These are phyloP conservation scores for Pandemis cinnamomeana DNA, from an alignment of 2,888 invertebrate genomes.

Conservation along the genomic window DNA sequence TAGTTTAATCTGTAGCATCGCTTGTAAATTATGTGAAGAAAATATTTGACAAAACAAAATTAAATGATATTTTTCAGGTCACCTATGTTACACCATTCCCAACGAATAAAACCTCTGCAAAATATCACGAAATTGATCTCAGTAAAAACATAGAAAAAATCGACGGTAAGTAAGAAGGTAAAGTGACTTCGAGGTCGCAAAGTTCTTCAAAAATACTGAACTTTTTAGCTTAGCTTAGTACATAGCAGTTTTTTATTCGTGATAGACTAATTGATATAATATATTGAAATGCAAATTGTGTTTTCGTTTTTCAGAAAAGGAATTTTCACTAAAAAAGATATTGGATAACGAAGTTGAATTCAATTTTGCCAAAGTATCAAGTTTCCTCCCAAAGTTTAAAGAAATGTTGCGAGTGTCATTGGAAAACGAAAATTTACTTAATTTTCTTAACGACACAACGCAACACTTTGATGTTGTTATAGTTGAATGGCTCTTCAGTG, in stretches of 20 bases:
- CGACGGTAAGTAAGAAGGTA: constrained; percentile 46
- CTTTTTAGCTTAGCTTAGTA: too few species aligned
- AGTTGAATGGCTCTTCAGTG: constrained; percentile 63
- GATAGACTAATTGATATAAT: too few species aligned
- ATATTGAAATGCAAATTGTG: not conserved
- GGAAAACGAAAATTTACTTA: constrained; percentile 49
- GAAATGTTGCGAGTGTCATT: constrained; percentile 43
- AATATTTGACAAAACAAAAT: too few species aligned
- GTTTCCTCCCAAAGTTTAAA: constrained; percentile 36
- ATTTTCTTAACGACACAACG: constrained; percentile 53
- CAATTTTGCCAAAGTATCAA: constrained; percentile 34
- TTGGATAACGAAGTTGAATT: constrained; percentile 43
- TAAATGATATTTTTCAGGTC: constrained; percentile 52
- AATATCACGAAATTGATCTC: constrained; percentile 57
- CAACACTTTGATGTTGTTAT: constrained; percentile 60
- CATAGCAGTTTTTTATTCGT: too few species aligned
- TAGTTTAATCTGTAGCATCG: too few species aligned
- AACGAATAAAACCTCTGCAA: constrained; percentile 50
- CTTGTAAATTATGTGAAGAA: too few species aligned
- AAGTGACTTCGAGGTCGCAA: too few species aligned
- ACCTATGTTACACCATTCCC: constrained; percentile 56
- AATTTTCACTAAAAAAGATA: constrained; percentile 33
- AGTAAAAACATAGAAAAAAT: constrained; percentile 48
- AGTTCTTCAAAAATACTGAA: too few species aligned
- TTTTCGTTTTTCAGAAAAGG: not conserved